Evolutionary conservation across 1,140 invertebrate species (phyloP), one percentile per base, ranked within the genome.

Genomic region (Drosophila trapezifrons): DNA sequence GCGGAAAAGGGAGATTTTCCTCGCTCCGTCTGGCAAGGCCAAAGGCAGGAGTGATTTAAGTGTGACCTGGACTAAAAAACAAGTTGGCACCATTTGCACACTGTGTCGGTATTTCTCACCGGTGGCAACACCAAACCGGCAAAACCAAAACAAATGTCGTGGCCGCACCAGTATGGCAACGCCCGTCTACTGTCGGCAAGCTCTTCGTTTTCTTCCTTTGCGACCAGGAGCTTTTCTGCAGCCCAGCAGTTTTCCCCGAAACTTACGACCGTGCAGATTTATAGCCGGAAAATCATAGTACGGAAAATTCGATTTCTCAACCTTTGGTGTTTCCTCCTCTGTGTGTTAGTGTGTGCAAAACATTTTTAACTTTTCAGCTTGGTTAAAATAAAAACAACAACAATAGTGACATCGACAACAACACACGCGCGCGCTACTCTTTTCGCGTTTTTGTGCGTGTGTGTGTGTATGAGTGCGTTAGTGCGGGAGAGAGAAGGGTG

Each of bases 291-390:
- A 76, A 56, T 54, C 59, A 55, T 52, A 64, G 70, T 75, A 75
- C 72, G 72, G 72, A 75, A 75, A 75, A 76, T 59, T 76, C 73
- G 72, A 76, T 67, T 76, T 66, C 46, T 52, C 38, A 57, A 51
- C 35, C 51, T 51, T 46, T 64, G 52, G 25, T 37, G 59, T 54
- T 38, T 27, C 4, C 29, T 51, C 13, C 56, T 32, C 20, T 62
- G 43, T 64, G 49, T 42, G 59, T 63, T 37, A 66, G 60, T 52
- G 65, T 71, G 58, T 60, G 45, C 58, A 22, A 22, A 47, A 65
- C 29, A 40, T 67, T 73, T 73, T 76, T 42, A 59, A 65, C 22
- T 76, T 73, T 75, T 73, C 70, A 75, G 72, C 59, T 75, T 54
- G 46, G 46, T 45, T 69, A 66, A 29, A 35, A 42, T 25, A 45